Base-by-base conservation (phyloP, 2,888 invertebrate species). In the Drosophila paracracens region DNA sequence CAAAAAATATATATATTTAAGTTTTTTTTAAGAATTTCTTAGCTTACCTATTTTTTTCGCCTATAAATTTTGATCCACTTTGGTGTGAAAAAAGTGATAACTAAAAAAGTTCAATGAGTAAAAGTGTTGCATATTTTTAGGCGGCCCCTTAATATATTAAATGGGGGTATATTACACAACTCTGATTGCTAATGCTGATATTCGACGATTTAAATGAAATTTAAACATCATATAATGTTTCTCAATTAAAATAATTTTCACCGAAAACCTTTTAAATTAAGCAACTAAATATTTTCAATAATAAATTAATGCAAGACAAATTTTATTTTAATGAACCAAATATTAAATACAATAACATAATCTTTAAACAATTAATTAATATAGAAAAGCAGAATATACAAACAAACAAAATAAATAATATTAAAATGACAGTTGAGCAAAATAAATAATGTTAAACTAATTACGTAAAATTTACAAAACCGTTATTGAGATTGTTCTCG, bases 401-500 rank as follows among this genome's bases (percentile, higher is more conserved):
- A 11, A n/a, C 29, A 29, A n/a, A 7, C 0, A 25, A 21, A 7
- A 48, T 56, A 31, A 36, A 21, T 48, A 33, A 18, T 4, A 2
- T 6, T 1, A 52, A 13, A 7, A 35, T 10, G 25, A 18, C 4
- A 31, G n/a, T 6, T 38, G 16, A 40, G 5, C 36, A n/a, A 33
- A 2, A 16, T 13, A 21, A 38, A 57, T 27, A 6, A 13, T 38
- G 4, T 33, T 25, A n/a, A 31, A 2, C 13, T 51, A 18, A 21
- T 4, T 6, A 21, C 13, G 13, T 21, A 13, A 21, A 21, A 16
- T 29, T 43, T 40, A 76, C 10, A 11, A 10, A 18, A 29, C 13
- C 7, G 48, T 29, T 18, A 69, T 79, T 10, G 70, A 51, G 3
- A 66, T 16, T 10, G 33, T 70, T 31, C 29, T 33, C 1, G 80